A percentile compares a stretch with the other conserved stretches of the same genome.
Evolutionary conservation across 2,888 invertebrate genomes (phyloP).

Genomic region (Sminthurides aquaticus): DNA sequence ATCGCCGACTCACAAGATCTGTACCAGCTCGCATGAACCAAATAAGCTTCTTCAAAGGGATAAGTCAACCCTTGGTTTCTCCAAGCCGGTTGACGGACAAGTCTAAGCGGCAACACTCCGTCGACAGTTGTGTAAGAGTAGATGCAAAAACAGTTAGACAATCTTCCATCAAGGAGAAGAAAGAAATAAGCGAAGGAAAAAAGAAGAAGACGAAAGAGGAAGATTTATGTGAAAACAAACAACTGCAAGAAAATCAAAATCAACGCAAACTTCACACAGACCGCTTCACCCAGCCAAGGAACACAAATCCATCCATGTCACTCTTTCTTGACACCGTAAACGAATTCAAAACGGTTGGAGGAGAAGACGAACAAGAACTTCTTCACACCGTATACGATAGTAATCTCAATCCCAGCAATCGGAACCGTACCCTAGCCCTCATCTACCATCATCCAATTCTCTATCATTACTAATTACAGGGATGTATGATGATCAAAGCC

Average conservation of each 20-base stretch:
- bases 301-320: background rate
- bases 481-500: too few species aligned
- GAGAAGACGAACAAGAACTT: background rate
- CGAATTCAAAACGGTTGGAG: background rate
- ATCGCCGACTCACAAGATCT: background rate
- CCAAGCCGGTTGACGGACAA: too few species aligned
- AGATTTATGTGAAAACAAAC: background rate
- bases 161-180: background rate
- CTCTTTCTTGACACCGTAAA: background rate
- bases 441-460: constrained; percentile 4
- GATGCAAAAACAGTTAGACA: background rate
- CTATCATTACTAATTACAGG: background rate
- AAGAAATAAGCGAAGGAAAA: background rate
- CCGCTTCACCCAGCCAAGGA: too few species aligned
- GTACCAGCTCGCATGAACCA: background rate
- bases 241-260: background rate
- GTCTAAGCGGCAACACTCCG: background rate
- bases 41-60: background rate
- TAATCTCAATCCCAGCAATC: background rate
- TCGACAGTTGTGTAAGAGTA: background rate
- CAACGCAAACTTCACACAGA: too few species aligned
- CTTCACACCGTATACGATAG: background rate
- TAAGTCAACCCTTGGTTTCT: background rate
- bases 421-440: background rate
- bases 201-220: too few species aligned